phyloP scores from a whole-genome alignment of 2,797 vertebrate species.

The Pterois miles region DNA sequence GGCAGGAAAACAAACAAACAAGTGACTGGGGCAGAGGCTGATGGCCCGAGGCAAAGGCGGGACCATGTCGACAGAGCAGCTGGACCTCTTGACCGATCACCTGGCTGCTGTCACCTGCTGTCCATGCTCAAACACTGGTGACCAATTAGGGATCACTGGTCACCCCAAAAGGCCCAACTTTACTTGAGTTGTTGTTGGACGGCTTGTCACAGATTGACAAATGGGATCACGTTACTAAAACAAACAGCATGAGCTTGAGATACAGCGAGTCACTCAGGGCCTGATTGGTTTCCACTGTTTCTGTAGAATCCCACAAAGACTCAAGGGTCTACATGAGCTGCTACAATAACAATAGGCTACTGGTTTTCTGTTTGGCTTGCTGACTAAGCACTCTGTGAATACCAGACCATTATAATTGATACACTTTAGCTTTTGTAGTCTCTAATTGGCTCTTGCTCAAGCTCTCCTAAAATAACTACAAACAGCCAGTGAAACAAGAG shows the following conservation, averaged over 20 bases:
- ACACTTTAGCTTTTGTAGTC: conserved; percentile 54
- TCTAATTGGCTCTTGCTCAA: conserved; percentile 51
- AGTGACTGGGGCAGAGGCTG: conserved; percentile 40
- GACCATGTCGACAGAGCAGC: conserved; percentile 46
- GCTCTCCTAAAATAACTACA: conserved; percentile 67
- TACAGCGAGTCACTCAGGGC: conserved; percentile 18
- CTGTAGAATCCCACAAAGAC: conserved; percentile 13
- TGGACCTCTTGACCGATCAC: conserved; percentile 65
- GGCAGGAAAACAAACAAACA: conserved; percentile 81
- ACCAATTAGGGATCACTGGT: conserved; percentile 49
- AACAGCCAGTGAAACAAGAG: conserved; percentile 64
- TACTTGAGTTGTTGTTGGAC: conserved; percentile 57
- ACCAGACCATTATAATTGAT: conserved; percentile 48
- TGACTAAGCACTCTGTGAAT: conserved; percentile 42
- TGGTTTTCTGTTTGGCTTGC: conserved; percentile 30
- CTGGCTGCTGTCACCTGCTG: conserved; percentile 58
- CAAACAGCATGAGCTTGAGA: conserved; percentile 68
- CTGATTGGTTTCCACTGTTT: conserved; percentile 32
- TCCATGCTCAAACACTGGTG: conserved; percentile 59
- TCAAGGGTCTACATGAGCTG: not conserved
- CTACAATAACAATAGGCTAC: conserved; percentile 11
- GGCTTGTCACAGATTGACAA: conserved; percentile 62
- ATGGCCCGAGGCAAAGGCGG: conserved; percentile 40
- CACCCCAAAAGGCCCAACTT: conserved; percentile 54
- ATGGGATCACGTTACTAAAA: conserved; percentile 71